Conservation (phyloP, 2,113 vertebrate genomes). For the Argyrosomus japonicus region DNA sequence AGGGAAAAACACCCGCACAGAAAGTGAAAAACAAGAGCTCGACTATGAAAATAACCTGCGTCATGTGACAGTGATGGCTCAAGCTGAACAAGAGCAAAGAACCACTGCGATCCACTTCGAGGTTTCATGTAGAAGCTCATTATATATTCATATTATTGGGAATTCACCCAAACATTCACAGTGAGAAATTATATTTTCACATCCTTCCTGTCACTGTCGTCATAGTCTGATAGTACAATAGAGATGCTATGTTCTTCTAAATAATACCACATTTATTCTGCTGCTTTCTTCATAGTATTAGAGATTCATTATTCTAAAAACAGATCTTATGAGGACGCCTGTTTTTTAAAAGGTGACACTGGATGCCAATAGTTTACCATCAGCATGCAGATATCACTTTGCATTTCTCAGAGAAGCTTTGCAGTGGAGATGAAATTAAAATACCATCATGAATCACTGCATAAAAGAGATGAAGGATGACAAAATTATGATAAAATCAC, state of each 20-base stretch:
- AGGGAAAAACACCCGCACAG: slow-evolving; percentile 7
- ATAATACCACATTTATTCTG: background rate
- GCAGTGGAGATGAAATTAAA: background rate
- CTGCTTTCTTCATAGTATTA: background rate
- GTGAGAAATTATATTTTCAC: background rate
- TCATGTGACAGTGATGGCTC: slow-evolving; percentile 21
- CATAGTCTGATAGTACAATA: background rate
- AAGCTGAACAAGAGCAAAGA: background rate
- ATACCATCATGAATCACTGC: background rate
- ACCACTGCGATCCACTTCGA: background rate
- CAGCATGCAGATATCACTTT: no score
- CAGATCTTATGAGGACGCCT: no score
- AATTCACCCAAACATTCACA: background rate
- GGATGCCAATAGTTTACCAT: no score
- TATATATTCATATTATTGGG: no score
- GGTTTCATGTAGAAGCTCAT: background rate
- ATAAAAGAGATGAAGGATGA: no score
- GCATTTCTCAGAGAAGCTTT: background rate
- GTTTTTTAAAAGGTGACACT: background rate
- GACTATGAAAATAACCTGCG: background rate
- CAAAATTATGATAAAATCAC: background rate
- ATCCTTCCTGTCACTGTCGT: background rate
- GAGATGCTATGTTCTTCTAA: background rate
- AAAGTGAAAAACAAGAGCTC: slow-evolving; percentile 26
- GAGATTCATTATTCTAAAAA: no score